Evolutionary conservation across 2,888 invertebrate species (phyloP), one percentile per base, ranked within the genome.

Genomic region (Spilosoma lubricipeda): DNA sequence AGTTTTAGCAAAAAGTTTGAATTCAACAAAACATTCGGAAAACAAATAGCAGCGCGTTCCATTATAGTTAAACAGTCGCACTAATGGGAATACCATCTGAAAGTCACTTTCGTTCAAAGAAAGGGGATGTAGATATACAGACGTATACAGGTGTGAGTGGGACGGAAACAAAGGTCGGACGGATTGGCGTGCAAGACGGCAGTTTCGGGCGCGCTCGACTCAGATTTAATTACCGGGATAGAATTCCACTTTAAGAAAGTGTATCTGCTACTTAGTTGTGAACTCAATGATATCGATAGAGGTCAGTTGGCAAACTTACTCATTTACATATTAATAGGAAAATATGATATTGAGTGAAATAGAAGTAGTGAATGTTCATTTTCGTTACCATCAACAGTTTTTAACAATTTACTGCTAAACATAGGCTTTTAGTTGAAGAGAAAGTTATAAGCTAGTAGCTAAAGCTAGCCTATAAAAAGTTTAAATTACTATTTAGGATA

Each of bases 1-100:
- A 13, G 30, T 2, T 52, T 68, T 68, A 23, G 18, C 13, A 67
- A 63, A 45, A 77, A 75, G 11, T 68, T 69, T 48, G 59, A 73
- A 77, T 70, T 69, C 67, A 79, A 78, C 64, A 73, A 81, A 85
- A 79, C 79, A 78, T 76, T 72, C 76, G 11, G 78, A 81, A 85
- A 87, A 83, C 83, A 81, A 81, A 71, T 71, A 78, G 81, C 80
- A 87, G 86, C 89, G 88, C 87, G 88, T 82, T 82, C 79, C 80
- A 85, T 85, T 85, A 85, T 85, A 88, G 86, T 88, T 85, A 83
- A 86, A 80, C 85, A 83, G 82, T 82, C 82, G 85, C 84, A 87
- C 75, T 83, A 84, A 87, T 83, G 85, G 84, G 83, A 86, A 88
- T 89, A 82, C 88, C 87, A 82, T 83, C 87, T 82, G 84, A 86